Evolutionary conservation across 2,113 vertebrate genomes (phyloP).

Genomic region (Coracopsis vasa): DNA sequence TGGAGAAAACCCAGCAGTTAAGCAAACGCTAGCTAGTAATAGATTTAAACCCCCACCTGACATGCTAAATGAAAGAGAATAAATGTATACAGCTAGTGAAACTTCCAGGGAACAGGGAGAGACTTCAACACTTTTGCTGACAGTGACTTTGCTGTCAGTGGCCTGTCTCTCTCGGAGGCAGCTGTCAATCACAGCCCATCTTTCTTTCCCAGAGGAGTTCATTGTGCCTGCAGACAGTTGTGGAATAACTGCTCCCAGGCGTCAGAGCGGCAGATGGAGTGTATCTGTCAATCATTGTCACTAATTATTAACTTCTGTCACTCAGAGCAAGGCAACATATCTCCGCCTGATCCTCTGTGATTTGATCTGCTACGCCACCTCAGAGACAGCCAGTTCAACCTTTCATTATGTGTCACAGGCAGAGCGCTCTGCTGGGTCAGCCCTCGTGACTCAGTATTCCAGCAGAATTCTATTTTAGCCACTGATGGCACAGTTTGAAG

Average conservation of each 20-base stretch:
- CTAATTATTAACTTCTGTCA: slow-evolving; percentile 99
- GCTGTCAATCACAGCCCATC: slow-evolving; percentile 94
- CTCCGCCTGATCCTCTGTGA: slow-evolving; percentile 80
- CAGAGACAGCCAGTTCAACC: slow-evolving; percentile 82
- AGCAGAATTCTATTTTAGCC: slow-evolving; percentile 23
- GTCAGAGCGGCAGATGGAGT: slow-evolving; percentile 92
- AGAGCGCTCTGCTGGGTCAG: slow-evolving; percentile 80
- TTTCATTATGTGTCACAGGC: slow-evolving; percentile 82
- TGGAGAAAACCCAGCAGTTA: slow-evolving; percentile 24
- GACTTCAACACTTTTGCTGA: slow-evolving; percentile 73
- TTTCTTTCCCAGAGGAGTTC: slow-evolving; percentile 91
- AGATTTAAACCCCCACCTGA: slow-evolving; percentile 75
- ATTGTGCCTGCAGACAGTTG: slow-evolving; percentile 93
- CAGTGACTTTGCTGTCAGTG: slow-evolving; percentile 76
- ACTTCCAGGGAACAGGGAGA: slow-evolving; percentile 60
- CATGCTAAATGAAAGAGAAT: slow-evolving; percentile 81
- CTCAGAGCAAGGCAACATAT: slow-evolving; percentile 90
- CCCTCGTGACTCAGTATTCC: slow-evolving; percentile 75
- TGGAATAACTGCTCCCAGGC: slow-evolving; percentile 91
- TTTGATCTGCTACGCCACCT: slow-evolving; percentile 88
- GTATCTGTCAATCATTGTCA: slow-evolving; percentile 99
- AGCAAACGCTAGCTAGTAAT: slow-evolving; percentile 67
- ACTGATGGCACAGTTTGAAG: background rate
- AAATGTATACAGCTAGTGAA: slow-evolving; percentile 75
- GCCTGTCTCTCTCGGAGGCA: slow-evolving; percentile 92